Evolutionary conservation across 2,888 invertebrate genomes (phyloP), one percentile per base, ranked within the genome.

Genomic region (Meteorus cinctellus): DNA sequence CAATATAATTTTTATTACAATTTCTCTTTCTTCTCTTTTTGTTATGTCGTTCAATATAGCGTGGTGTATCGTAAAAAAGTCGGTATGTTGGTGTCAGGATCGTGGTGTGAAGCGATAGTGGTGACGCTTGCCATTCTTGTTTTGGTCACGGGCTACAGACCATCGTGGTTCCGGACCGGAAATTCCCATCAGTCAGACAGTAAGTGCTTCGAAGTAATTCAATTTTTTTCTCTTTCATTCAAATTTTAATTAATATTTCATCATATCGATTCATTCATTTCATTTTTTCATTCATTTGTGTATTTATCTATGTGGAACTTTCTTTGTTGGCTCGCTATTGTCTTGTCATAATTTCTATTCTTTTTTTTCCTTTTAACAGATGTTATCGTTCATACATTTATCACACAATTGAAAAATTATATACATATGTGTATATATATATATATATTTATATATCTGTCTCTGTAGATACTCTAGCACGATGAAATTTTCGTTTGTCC

Each of bases 41-140:
- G 36, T 63, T 36, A 24, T 29, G 48, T 55, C 27, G 59, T 27
- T 24, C n/a, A 27, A 60, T 41, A 62, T 34, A 74, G 73, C 19
- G 41, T 62, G 27, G 63, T 68, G 60, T 19, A 62, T 68, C 48
- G 68, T 48, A 67, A 68, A 51, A 79, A 73, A 69, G 55, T 69
- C 68, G 73, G 74, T 55, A 87, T 87, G 87, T 65, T 86, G 71
- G 80, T 86, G 62, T 84, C 82, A 78, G 86, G 81, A 76, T 85
- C 80, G 29, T 88, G 87, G 88, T 85, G 88, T 82, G 88, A 88
- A 80, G 81, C 83, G 12, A 82, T 88, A 70, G 85, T 84, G 36
- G 84, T 84, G 27, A 80, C 85, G 70, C 80, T 88, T 77, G 81
- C 86, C 31, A 77, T 87, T 76, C 74, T 89, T 68, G 80, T 88